phyloP scores from a whole-genome alignment of 2,797 vertebrate species.

The Dicrostonyx torquatus region DNA sequence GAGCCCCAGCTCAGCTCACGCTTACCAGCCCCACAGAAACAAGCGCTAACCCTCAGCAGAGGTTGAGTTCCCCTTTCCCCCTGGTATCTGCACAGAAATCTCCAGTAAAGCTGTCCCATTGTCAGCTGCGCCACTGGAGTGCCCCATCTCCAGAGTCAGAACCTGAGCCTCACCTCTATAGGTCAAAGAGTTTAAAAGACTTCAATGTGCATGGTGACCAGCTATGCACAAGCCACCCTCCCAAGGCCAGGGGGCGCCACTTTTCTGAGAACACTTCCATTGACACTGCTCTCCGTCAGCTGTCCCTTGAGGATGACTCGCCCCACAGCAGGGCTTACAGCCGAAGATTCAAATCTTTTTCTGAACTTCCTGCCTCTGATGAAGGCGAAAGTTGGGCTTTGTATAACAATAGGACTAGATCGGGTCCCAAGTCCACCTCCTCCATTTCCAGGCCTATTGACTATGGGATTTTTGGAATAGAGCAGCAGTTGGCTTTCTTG shows the following conservation, averaged over 20 bases:
- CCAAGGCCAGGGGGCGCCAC: slow-evolving; percentile 81
- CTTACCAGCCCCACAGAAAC: slow-evolving; percentile 36
- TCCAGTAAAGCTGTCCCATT: slow-evolving; percentile 35
- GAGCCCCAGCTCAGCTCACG: slow-evolving; percentile 49
- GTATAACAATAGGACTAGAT: background rate
- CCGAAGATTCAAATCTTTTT: slow-evolving; percentile 85
- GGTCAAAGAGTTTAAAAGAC: slow-evolving; percentile 80
- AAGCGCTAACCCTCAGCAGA: slow-evolving; percentile 46
- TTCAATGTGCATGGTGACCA: slow-evolving; percentile 64
- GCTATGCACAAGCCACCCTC: slow-evolving; percentile 61
- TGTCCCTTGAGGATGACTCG: slow-evolving; percentile 67
- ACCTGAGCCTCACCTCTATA: slow-evolving; percentile 68
- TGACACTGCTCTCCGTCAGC: slow-evolving; percentile 67
- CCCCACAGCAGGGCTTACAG: slow-evolving; percentile 21
- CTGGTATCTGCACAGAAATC: slow-evolving; percentile 76
- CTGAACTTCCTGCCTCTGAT: slow-evolving; percentile 83
- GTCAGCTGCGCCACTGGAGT: slow-evolving; percentile 63
- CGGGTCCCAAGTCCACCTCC: slow-evolving; percentile 77
- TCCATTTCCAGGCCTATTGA: slow-evolving; percentile 84
- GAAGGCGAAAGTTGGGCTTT: slow-evolving; percentile 85
- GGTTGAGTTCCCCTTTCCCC: slow-evolving; percentile 54
- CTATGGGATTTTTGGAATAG: slow-evolving; percentile 88
- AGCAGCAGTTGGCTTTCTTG: slow-evolving; percentile 87
- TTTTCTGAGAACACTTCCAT: slow-evolving; percentile 85
- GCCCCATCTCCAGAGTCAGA: slow-evolving; percentile 52